phyloP scores from a whole-genome alignment of 37 sponge, comb jelly and placozoan genomes.

The Diacarnus erythraeanus region DNA sequence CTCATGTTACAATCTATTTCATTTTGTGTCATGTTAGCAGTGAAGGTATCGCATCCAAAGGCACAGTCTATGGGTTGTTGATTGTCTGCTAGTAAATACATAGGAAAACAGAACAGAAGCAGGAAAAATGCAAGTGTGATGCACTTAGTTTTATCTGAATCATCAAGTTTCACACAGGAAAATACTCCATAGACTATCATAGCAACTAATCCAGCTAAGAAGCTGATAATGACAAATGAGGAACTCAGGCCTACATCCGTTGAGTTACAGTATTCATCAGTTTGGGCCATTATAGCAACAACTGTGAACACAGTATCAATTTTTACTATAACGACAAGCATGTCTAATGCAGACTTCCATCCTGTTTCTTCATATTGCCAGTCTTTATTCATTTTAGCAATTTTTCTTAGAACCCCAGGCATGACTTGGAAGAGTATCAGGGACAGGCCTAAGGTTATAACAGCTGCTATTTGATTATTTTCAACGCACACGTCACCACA shows the following conservation, averaged over 20 bases:
- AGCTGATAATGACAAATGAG: neutral
- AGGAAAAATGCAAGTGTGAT: neutral
- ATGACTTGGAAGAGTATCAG: neutral
- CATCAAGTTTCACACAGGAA: neutral
- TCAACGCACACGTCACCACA: neutral
- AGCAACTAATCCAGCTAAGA: neutral
- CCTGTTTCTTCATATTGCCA: neutral
- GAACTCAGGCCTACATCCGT: neutral
- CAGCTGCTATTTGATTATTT: neutral
- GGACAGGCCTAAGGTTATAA: neutral
- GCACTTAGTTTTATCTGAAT: neutral
- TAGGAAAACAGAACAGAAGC: neutral
- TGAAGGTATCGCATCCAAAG: constrained; percentile 8
- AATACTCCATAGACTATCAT: neutral
- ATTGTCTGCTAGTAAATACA: constrained; percentile 7
- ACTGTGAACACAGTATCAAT: neutral
- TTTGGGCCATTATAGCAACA: constrained; percentile 1
- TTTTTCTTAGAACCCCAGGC: neutral
- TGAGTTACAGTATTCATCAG: neutral
- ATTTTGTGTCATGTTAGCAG: neutral
- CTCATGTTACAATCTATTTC: no score
- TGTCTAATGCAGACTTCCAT: neutral
- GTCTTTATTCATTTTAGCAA: neutral
- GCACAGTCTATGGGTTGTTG: constrained; percentile 4
- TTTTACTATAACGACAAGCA: neutral